These are phyloP conservation scores for Pantelozetes paolii DNA, from an alignment of 2,888 invertebrate genomes.

Conservation along the genomic window DNA sequence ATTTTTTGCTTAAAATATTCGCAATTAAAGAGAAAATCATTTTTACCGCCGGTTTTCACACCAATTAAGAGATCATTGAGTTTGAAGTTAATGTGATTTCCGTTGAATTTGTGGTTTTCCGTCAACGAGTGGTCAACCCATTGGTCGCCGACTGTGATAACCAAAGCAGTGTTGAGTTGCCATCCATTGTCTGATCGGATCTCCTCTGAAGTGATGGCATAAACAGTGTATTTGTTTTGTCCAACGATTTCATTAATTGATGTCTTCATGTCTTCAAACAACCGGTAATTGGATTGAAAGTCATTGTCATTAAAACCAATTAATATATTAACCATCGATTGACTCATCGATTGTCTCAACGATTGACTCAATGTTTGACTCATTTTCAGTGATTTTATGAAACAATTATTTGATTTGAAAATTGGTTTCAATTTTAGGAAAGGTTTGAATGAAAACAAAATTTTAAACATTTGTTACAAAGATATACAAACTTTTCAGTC, in stretches of 20 bases:
- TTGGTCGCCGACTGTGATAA: not conserved
- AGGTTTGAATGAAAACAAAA: conserved; percentile 5
- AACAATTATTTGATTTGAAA: not conserved
- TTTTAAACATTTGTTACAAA: conserved; percentile 9
- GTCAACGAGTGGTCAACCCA: not conserved
- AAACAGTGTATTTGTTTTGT: conserved; percentile 11
- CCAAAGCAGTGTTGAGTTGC: conserved; percentile 1
- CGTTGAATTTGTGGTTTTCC: not conserved
- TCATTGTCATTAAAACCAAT: conserved; percentile 1
- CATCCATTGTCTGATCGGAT: not conserved
- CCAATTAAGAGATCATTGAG: conserved; percentile 5
- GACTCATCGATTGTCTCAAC: too few relatives aligned
- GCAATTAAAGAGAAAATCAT: not conserved
- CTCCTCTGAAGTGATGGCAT: not conserved
- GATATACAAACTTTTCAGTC: too few relatives aligned
- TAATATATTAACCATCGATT: conserved; percentile 19
- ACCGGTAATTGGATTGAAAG: not conserved
- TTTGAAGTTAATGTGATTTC: not conserved
- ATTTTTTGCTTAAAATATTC: not conserved
- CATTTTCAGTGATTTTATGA: not conserved
- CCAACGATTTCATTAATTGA: not conserved
- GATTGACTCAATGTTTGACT: too few relatives aligned
- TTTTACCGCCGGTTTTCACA: not conserved
- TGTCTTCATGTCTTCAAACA: conserved; percentile 21
- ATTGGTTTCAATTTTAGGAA: not conserved